Evolutionary conservation across 2,888 invertebrate genomes (phyloP), one percentile per base, ranked within the genome.

Genomic region (Trichopoda pennipes): DNA sequence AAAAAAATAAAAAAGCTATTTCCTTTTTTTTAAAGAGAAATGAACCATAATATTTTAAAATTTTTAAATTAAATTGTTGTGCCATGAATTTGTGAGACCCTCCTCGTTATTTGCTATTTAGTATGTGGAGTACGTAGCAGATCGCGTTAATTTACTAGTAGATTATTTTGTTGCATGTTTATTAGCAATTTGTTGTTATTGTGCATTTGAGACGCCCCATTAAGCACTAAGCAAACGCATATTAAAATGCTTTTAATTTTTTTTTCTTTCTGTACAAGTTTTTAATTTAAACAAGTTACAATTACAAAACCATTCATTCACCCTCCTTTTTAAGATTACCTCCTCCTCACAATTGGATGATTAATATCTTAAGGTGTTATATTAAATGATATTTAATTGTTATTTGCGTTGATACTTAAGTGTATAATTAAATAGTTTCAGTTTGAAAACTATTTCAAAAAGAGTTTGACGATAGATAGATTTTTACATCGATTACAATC

Each of bases 321-420:
- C n/a, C 55, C 38, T 23, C 17, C 17, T 19, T 42, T 44, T 21
- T 51, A 51, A 55, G 35, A 56, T 28, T 9, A n/a, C 49, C 61
- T 56, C 49, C 53, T 51, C 17, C 64, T 14, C 2, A 1, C 70
- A 56, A 70, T 61, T 72, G 2, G 10, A 38, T 72, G 78, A 75
- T 82, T 70, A 78, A 72, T 82, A 75, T 75, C 70, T 75, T 66
- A 23, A 75, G 70, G 82, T 82, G 78, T 82, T 78, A 56, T 51
- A 60, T 82, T 82, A 78, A 78, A 66, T 82, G 81, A 53, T 38
- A 70, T 79, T 82, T 79, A 82, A 79, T 82, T 82, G 78, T 75
- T 72, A 75, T 82, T 75, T 56, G 19, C 53, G 51, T 69, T 72
- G 70, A 47, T 69, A n/a, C n/a, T n/a, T n/a, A 70, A 73, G 66